Evolutionary conservation across 2,888 invertebrate species (phyloP).

Genomic region (Nymphalis c-album): DNA sequence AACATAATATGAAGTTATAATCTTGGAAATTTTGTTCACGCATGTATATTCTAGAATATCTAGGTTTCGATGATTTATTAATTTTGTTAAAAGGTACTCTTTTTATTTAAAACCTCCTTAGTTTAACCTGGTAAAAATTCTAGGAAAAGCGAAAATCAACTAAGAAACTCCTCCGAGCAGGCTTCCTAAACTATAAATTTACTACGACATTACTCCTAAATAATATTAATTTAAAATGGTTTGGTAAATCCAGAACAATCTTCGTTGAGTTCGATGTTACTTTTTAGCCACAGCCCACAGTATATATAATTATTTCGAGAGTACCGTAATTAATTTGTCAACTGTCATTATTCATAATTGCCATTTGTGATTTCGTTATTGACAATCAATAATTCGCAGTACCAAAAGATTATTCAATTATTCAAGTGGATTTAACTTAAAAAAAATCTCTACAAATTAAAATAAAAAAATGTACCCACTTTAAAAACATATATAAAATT

Average conservation of each 20-base stretch:
- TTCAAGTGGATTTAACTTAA: too few species aligned
- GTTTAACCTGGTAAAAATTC: conserved; percentile 26
- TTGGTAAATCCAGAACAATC: conserved; percentile 52
- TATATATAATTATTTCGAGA: conserved; percentile 15
- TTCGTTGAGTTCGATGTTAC: conserved; percentile 38
- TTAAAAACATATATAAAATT: too few species aligned
- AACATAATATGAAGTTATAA: too few species aligned
- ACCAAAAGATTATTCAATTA: too few species aligned
- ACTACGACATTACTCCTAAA: conserved; percentile 27
- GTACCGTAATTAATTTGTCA: conserved; percentile 12
- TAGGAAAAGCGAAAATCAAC: conserved; percentile 14
- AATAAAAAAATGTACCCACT: too few species aligned
- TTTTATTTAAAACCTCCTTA: conserved; percentile 57
- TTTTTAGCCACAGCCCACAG: conserved; percentile 39
- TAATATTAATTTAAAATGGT: conserved; percentile 34
- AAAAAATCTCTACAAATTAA: too few species aligned
- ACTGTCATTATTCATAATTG: conserved; percentile 2
- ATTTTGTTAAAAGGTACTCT: conserved; percentile 37
- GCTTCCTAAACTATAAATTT: conserved; percentile 29
- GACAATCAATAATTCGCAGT: too few species aligned
- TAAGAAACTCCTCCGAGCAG: conserved; percentile 32
- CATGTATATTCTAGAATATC: too few species aligned
- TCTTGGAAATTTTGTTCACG: too few species aligned
- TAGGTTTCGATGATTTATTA: conserved; percentile 36
- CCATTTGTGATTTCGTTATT: background rate